These are phyloP conservation scores for Ennomos erosarius DNA, from an alignment of 2,888 invertebrate species.

Conservation along the genomic window DNA sequence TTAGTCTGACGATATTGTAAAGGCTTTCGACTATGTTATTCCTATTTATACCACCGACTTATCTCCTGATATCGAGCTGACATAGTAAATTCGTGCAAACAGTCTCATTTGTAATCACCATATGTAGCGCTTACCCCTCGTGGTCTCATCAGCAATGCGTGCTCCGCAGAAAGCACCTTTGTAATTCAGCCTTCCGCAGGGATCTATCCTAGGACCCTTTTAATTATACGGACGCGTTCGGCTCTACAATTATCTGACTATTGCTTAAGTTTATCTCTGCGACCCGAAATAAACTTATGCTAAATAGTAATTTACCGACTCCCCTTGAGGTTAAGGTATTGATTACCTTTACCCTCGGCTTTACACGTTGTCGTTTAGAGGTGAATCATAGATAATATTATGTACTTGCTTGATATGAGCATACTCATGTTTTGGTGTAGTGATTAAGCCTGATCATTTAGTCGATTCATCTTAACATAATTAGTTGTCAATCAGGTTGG, in stretches of 20 bases:
- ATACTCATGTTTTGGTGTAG: no score
- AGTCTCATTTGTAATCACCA: conserved; percentile 57
- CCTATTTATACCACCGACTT: background rate
- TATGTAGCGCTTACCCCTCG: conserved; percentile 45
- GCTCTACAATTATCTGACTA: conserved; percentile 52
- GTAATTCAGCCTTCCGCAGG: conserved; percentile 58
- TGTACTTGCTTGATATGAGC: no score
- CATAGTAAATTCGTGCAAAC: conserved; percentile 1
- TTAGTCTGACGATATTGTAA: background rate
- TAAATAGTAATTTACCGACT: conserved; percentile 38
- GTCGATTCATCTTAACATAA: no score
- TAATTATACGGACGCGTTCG: conserved; percentile 54
- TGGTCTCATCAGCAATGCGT: conserved; percentile 59
- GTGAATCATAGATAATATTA: no score
- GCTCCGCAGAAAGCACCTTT: conserved; percentile 50
- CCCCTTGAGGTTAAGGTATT: conserved; percentile 15
- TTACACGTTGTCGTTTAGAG: conserved; percentile 11
- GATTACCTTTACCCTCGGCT: conserved; percentile 27
- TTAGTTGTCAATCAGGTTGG: no score
- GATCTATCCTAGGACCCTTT: conserved; percentile 46
- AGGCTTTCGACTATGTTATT: background rate
- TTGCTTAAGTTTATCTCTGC: conserved; percentile 39
- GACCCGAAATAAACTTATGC: conserved; percentile 40
- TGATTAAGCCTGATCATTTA: no score
- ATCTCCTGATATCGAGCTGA: background rate